A percentile compares a stretch with the other conserved stretches of the same genome.
These are phyloP conservation scores for Rotaria sp. DNA, from an alignment of 2,888 invertebrate species.

Conservation along the genomic window DNA sequence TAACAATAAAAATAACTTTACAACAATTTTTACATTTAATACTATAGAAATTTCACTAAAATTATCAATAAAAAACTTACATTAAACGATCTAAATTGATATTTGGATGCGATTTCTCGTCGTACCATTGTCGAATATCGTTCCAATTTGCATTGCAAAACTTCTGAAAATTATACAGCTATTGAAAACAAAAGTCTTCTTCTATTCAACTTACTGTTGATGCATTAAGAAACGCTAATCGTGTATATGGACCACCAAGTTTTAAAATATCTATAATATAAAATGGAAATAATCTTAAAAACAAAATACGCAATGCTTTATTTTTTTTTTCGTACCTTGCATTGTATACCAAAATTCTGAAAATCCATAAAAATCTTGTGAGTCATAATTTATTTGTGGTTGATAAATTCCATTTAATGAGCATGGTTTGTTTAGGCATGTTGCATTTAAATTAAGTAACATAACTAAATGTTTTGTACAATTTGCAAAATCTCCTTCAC, in stretches of 20 bases:
- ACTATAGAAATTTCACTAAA: too few relatives aligned
- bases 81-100: conserved; percentile 52
- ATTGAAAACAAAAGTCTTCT: background rate
- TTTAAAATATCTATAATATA: conserved; percentile 44
- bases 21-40: too few relatives aligned
- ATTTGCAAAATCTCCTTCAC: conserved; percentile 51
- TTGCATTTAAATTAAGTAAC: conserved; percentile 47
- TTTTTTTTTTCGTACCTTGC: conserved; percentile 49
- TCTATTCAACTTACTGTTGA: conserved; percentile 48
- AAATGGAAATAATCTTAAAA: background rate
- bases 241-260: conserved; percentile 54
- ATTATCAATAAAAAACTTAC: background rate
- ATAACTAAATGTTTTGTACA: conserved; percentile 47
- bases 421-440: conserved; percentile 48
- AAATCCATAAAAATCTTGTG: conserved; percentile 56
- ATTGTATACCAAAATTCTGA: conserved; percentile 58
- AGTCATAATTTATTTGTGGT: conserved; percentile 48
- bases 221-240: conserved; percentile 47
- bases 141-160: conserved; percentile 53
- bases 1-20: too few relatives aligned
- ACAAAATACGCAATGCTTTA: background rate
- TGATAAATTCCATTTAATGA: conserved; percentile 53
- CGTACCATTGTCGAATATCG: conserved; percentile 46
- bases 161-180: background rate
- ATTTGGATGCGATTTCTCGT: conserved; percentile 50